Evolutionary conservation across 2,797 vertebrate species (phyloP).

Genomic region (Syncerus caffer): DNA sequence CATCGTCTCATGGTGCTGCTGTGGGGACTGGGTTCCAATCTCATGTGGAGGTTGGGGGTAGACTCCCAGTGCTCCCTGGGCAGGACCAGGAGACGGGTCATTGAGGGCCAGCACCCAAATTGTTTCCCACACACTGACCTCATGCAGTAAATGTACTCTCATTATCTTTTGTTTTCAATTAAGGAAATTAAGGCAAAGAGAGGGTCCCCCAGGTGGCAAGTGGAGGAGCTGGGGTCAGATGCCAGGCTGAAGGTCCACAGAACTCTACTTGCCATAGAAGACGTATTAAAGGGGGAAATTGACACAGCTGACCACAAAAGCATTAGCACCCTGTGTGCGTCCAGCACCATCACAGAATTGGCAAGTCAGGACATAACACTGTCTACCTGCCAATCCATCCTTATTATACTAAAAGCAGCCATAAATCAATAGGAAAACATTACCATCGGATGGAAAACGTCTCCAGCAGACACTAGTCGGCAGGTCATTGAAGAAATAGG

Average conservation of each 20-base stretch:
- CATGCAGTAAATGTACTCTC: background rate
- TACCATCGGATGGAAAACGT: background rate
- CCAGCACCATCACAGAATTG: slow-evolving; percentile 41
- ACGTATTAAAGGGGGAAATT: background rate
- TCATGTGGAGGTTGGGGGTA: background rate
- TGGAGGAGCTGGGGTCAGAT: background rate
- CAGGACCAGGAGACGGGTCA: background rate
- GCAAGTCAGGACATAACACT: slow-evolving; percentile 2
- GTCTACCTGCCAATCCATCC: slow-evolving; percentile 36
- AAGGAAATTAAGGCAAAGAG: background rate
- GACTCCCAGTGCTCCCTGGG: background rate
- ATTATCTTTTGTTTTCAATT: background rate
- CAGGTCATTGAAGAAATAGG: background rate
- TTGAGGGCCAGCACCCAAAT: background rate
- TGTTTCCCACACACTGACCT: no score
- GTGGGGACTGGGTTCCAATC: background rate
- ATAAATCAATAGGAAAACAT: slow-evolving; percentile 67
- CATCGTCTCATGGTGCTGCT: background rate
- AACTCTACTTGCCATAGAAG: background rate
- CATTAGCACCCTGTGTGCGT: slow-evolving; percentile 58
- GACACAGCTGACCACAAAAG: slow-evolving; percentile 39
- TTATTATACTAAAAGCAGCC: slow-evolving; percentile 68
- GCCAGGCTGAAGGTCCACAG: background rate
- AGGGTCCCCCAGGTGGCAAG: background rate
- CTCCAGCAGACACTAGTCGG: background rate